These are phyloP conservation scores for Pandemis cinnamomeana DNA, from an alignment of 2,888 invertebrate genomes.

Conservation along the genomic window DNA sequence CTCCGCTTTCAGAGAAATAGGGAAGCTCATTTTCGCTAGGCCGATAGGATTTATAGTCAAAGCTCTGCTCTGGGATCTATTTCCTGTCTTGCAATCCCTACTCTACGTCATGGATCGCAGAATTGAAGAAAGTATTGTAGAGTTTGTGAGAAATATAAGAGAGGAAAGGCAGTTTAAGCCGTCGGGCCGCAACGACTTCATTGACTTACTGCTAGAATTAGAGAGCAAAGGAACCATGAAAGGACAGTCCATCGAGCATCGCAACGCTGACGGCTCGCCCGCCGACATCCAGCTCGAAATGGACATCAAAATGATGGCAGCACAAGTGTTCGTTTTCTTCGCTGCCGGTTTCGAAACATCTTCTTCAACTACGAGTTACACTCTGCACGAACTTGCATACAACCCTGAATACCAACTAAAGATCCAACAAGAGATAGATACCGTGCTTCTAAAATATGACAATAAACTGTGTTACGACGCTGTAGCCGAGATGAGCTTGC, in stretches of 20 bases:
- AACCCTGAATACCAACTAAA: conserved; percentile 52
- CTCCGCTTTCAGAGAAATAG: conserved; percentile 53
- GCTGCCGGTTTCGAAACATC: conserved; percentile 56
- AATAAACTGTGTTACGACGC: conserved; percentile 44
- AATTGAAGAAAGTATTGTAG: conserved; percentile 11
- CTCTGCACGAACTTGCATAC: conserved; percentile 51
- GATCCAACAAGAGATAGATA: conserved; percentile 51
- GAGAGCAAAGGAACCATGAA: conserved; percentile 46
- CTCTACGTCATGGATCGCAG: not conserved
- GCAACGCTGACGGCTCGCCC: conserved; percentile 46
- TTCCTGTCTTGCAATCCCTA: conserved; percentile 21
- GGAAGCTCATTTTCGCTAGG: conserved; percentile 19
- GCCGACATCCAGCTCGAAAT: conserved; percentile 44
- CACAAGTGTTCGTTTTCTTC: conserved; percentile 53
- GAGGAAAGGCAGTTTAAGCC: conserved; percentile 48
- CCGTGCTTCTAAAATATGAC: conserved; percentile 39
- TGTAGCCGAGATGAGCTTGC: conserved; percentile 39
- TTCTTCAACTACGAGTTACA: conserved; percentile 55
- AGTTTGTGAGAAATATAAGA: conserved; percentile 20
- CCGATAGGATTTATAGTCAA: conserved; percentile 9
- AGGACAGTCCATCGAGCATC: conserved; percentile 47
- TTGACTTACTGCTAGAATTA: conserved; percentile 53
- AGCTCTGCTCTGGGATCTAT: conserved; percentile 13
- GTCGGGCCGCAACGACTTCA: conserved; percentile 52
- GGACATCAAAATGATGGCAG: conserved; percentile 46